These are phyloP conservation scores for Drosophila pegasa DNA, from an alignment of 2,888 invertebrate species.

Conservation along the genomic window DNA sequence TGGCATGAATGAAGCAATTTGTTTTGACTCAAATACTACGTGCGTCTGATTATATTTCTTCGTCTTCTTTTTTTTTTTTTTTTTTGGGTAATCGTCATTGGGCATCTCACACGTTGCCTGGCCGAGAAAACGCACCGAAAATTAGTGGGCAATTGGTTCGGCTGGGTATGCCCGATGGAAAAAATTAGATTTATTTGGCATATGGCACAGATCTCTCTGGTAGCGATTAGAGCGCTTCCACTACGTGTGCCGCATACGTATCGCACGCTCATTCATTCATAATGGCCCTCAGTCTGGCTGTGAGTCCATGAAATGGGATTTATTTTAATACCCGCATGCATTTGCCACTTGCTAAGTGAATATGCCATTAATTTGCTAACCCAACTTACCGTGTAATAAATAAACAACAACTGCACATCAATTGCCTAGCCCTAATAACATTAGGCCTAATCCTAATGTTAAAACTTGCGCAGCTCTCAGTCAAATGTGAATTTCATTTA, in stretches of 20 bases:
- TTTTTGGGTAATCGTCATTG: slow-evolving; percentile 38
- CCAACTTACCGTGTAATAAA: slow-evolving; percentile 30
- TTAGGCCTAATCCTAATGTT: neutral
- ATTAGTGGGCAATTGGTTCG: slow-evolving; percentile 72
- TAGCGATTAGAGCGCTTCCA: slow-evolving; percentile 50
- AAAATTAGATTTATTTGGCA: slow-evolving; percentile 73
- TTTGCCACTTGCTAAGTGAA: slow-evolving; percentile 50
- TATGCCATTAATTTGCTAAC: slow-evolving; percentile 44
- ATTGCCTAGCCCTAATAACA: slow-evolving; percentile 29
- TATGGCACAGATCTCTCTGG: slow-evolving; percentile 67
- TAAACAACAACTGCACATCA: slow-evolving; percentile 23
- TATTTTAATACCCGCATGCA: slow-evolving; percentile 49
- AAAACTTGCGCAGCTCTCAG: neutral
- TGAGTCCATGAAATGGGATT: slow-evolving; percentile 58
- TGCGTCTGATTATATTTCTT: slow-evolving; percentile 46
- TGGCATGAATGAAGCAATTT: slow-evolving; percentile 73
- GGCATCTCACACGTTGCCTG: slow-evolving; percentile 65
- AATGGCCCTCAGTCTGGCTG: slow-evolving; percentile 15
- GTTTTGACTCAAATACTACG: slow-evolving; percentile 56
- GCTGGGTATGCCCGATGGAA: neutral
- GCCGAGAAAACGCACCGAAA: slow-evolving; percentile 72
- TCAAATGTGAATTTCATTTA: slow-evolving; percentile 9
- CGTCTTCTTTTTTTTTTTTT: neutral
- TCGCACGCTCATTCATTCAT: slow-evolving; percentile 40
- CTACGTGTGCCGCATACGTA: slow-evolving; percentile 67